These are phyloP conservation scores for Lasioglossum marginatum DNA, from an alignment of 2,888 invertebrate genomes.

Conservation along the genomic window DNA sequence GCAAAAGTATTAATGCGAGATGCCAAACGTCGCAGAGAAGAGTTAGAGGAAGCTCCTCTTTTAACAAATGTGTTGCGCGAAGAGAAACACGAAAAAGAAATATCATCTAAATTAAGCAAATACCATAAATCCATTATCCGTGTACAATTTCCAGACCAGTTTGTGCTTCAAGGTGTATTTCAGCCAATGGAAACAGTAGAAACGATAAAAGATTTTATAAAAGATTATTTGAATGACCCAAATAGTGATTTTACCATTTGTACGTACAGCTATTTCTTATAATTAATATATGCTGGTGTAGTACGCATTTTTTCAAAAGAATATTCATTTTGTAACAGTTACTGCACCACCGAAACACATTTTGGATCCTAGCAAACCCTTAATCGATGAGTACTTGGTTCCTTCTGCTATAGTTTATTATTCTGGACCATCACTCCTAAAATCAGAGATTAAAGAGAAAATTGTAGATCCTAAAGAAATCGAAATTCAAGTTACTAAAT, in stretches of 20 bases:
- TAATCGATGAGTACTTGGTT: conserved; percentile 91
- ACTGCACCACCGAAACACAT: conserved; percentile 93
- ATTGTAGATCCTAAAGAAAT: conserved; percentile 89
- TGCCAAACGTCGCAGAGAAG: conserved; percentile 88
- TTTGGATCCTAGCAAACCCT: conserved; percentile 87
- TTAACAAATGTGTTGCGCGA: conserved; percentile 88
- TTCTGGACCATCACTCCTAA: conserved; percentile 85
- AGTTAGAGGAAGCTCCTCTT: conserved; percentile 90
- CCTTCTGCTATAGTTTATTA: conserved; percentile 92
- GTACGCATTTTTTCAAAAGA: background rate
- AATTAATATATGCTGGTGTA: background rate
- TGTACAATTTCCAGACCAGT: conserved; percentile 94
- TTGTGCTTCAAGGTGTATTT: conserved; percentile 95
- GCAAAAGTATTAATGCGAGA: conserved; percentile 91
- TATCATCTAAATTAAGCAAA: conserved; percentile 87
- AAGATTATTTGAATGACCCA: conserved; percentile 89
- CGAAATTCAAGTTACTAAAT: conserved; percentile 88
- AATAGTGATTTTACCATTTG: conserved; percentile 91
- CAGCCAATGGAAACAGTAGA: conserved; percentile 90
- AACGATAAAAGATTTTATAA: conserved; percentile 90
- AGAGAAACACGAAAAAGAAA: conserved; percentile 86
- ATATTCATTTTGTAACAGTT: conserved; percentile 85
- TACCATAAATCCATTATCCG: conserved; percentile 93
- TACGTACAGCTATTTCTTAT: conserved; percentile 85
- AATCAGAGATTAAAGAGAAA: conserved; percentile 87